These are phyloP conservation scores for Aphaenogaster rudis DNA, from an alignment of 1,140 invertebrate species.

Conservation along the genomic window DNA sequence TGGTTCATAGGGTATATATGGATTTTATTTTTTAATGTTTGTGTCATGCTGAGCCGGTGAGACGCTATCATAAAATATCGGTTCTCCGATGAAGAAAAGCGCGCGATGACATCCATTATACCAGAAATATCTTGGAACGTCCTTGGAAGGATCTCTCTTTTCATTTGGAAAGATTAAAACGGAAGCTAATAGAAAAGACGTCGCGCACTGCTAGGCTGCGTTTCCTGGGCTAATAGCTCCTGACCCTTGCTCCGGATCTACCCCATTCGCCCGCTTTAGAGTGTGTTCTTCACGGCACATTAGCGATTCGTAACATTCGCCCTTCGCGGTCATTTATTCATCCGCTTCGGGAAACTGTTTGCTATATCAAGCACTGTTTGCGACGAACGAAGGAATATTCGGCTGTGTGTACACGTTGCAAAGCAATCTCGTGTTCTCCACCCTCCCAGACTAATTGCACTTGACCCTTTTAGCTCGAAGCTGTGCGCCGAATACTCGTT, in stretches of 20 bases:
- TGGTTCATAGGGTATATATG: not conserved
- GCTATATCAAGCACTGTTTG: conserved; percentile 9
- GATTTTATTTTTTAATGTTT: conserved; percentile 32
- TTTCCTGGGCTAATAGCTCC: conserved; percentile 25
- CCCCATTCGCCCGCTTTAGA: not conserved
- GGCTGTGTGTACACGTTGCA: conserved; percentile 15
- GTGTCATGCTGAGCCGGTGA: not conserved
- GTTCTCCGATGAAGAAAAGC: conserved; percentile 10
- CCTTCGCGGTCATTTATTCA: conserved; percentile 42
- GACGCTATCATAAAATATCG: conserved; percentile 28
- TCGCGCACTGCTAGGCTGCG: not conserved
- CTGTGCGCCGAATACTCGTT: conserved; percentile 49
- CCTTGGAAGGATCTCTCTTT: conserved; percentile 17
- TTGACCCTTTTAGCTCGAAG: conserved; percentile 59
- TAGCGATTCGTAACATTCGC: conserved; percentile 20
- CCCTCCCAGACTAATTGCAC: conserved; percentile 54
- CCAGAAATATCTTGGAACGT: conserved; percentile 34
- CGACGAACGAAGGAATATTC: conserved; percentile 36
- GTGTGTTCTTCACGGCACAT: conserved; percentile 1
- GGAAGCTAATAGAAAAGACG: conserved; percentile 38
- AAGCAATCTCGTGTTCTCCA: conserved; percentile 47
- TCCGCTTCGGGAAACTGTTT: conserved; percentile 5
- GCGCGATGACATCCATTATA: conserved; percentile 44
- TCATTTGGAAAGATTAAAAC: conserved; percentile 51
- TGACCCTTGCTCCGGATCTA: not conserved